Conservation (phyloP, 1,140 invertebrate species). For the Drosophila biarmipes region DNA sequence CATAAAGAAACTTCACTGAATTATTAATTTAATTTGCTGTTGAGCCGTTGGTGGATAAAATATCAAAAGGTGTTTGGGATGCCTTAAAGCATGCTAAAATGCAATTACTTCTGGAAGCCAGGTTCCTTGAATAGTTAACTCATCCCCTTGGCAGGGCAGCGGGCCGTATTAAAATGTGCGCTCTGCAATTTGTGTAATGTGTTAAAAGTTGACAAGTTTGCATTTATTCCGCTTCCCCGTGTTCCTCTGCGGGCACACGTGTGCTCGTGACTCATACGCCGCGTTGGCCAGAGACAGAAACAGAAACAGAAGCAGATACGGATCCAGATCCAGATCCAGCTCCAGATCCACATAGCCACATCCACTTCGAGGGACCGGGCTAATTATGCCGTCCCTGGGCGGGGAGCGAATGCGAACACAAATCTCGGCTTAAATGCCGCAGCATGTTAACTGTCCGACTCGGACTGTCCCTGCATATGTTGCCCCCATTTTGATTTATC, state of each 20-base stretch:
- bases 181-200: too few species aligned
- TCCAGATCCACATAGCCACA: not conserved
- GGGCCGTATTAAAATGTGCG: slow-evolving; percentile 8
- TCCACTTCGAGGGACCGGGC: slow-evolving; percentile 31
- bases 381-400: slow-evolving; percentile 62
- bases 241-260: slow-evolving; percentile 20
- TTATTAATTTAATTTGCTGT: too few species aligned
- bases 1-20: too few species aligned
- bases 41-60: too few species aligned
- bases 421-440: slow-evolving; percentile 69
- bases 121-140: not conserved
- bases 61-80: too few species aligned
- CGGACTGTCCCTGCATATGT: slow-evolving; percentile 35
- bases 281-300: slow-evolving; percentile 16
- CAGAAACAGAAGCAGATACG: not conserved
- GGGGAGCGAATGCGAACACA: slow-evolving; percentile 42
- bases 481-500: slow-evolving; percentile 67
- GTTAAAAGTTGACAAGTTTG: slow-evolving; percentile 42
- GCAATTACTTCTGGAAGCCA: not conserved
- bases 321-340: slow-evolving; percentile 14
- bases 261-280: slow-evolving; percentile 41
- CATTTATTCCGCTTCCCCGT: slow-evolving; percentile 21
- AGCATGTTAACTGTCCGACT: slow-evolving; percentile 63
- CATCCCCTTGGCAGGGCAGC: not conserved
- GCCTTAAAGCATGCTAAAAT: too few species aligned